A percentile compares a stretch with the other conserved stretches of the same genome.
Conservation (phyloP, 1,140 invertebrate genomes). For the Apocrypta bakeri region DNA sequence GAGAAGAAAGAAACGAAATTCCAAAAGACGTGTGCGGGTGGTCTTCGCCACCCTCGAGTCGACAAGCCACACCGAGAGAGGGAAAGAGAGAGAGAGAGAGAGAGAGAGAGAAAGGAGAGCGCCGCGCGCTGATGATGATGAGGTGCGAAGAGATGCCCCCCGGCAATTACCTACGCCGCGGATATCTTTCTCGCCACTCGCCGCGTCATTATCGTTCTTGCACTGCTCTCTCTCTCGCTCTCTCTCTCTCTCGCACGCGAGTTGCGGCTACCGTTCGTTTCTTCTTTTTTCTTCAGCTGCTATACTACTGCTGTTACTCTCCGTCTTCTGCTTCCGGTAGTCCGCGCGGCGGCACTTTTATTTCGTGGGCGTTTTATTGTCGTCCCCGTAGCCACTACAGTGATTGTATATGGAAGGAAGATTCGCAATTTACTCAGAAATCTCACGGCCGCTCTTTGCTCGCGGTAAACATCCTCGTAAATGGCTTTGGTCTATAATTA, state of each 20-base stretch:
- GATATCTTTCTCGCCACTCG: constrained; percentile 50
- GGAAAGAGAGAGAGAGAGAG: neutral
- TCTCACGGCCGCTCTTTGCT: constrained; percentile 6
- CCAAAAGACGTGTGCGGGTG: constrained; percentile 44
- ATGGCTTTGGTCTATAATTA: constrained; percentile 42
- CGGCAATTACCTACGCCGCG: constrained; percentile 62
- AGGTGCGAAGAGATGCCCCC: constrained; percentile 73
- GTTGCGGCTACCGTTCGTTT: neutral
- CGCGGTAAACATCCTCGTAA: constrained; percentile 5
- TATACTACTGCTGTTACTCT: constrained; percentile 28
- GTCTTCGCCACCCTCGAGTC: constrained; percentile 25
- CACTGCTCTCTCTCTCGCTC: constrained; percentile 35
- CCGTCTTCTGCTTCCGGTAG: neutral
- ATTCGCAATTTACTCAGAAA: constrained; percentile 25
- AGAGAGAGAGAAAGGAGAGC: constrained; percentile 2
- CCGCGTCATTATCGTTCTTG: constrained; percentile 65
- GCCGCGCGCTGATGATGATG: constrained; percentile 70
- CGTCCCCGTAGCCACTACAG: neutral
- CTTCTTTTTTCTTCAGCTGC: constrained; percentile 34
- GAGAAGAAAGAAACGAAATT: constrained; percentile 58
- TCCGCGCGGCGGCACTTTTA: neutral
- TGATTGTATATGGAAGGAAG: too few species aligned
- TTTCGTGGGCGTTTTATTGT: constrained; percentile 16
- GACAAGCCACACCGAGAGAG: neutral
- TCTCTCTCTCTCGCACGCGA: neutral